phyloP scores from a whole-genome alignment of 2,797 vertebrate species.

The Melanotaenia trifasciata region DNA sequence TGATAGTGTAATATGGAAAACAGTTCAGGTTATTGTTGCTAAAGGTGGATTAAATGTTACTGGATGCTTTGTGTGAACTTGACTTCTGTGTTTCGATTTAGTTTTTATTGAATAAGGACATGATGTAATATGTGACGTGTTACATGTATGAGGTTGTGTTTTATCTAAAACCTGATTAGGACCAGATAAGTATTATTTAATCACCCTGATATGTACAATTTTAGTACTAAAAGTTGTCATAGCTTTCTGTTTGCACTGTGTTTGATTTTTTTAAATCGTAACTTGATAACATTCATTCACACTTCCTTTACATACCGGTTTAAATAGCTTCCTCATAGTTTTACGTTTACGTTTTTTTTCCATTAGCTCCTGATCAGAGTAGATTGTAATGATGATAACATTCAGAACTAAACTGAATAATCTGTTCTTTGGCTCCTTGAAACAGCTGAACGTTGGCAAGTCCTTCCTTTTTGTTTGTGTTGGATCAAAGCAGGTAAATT shows the following conservation, averaged over 20 bases:
- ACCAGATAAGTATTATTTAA: no score
- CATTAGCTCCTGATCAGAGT: not conserved
- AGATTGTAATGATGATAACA: not conserved
- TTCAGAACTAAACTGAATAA: not conserved
- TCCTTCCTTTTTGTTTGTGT: not conserved
- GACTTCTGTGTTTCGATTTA: no score
- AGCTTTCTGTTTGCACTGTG: not conserved
- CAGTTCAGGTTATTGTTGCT: not conserved
- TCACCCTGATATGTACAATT: no score
- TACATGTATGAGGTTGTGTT: no score
- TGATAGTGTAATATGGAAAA: not conserved
- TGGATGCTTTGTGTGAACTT: not conserved
- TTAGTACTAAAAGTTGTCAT: not conserved
- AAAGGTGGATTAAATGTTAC: not conserved
- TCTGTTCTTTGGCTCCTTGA: not conserved
- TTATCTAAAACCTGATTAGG: no score
- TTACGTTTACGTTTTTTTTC: not conserved
- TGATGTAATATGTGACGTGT: no score
- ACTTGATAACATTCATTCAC: not conserved
- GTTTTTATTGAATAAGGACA: no score
- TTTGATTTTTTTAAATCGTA: no score
- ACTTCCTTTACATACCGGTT: not conserved
- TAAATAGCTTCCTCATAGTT: not conserved
- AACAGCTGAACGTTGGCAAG: not conserved
- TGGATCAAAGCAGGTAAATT: no score